Evolutionary conservation across 2,888 invertebrate genomes (phyloP).

Genomic region (Limenitis camilla): DNA sequence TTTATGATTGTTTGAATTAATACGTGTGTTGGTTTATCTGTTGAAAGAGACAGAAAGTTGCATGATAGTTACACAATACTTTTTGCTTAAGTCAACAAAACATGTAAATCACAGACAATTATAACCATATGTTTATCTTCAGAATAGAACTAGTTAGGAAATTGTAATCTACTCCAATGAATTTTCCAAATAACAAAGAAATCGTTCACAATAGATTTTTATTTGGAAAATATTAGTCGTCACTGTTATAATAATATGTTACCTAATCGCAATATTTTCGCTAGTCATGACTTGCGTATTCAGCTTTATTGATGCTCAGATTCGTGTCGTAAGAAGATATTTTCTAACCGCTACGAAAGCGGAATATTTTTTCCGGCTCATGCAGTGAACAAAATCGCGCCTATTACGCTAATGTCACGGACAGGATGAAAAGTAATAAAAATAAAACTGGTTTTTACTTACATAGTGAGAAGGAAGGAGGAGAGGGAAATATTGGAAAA

Average conservation of each 20-base stretch:
- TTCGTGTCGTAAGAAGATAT: conserved; percentile 7
- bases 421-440: conserved; percentile 20
- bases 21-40: no score
- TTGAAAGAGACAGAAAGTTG: no score
- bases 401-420: conserved; percentile 22
- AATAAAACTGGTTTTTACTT: conserved; percentile 10
- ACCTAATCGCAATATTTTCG: conserved; percentile 3
- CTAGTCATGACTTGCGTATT: conserved; percentile 10
- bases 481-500: neutral
- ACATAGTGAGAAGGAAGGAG: neutral
- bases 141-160: no score
- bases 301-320: conserved; percentile 14
- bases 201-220: no score
- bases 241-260: neutral
- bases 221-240: no score
- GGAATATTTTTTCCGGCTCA: conserved; percentile 22
- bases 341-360: conserved; percentile 6
- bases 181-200: no score
- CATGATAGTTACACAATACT: no score
- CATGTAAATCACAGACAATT: no score
- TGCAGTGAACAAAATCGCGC: conserved; percentile 11
- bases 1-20: no score
- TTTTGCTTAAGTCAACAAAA: no score
- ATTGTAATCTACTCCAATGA: no score
- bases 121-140: no score